Conservation (phyloP, 2,888 invertebrate genomes). For the Zygothrica quintamaculata region DNA sequence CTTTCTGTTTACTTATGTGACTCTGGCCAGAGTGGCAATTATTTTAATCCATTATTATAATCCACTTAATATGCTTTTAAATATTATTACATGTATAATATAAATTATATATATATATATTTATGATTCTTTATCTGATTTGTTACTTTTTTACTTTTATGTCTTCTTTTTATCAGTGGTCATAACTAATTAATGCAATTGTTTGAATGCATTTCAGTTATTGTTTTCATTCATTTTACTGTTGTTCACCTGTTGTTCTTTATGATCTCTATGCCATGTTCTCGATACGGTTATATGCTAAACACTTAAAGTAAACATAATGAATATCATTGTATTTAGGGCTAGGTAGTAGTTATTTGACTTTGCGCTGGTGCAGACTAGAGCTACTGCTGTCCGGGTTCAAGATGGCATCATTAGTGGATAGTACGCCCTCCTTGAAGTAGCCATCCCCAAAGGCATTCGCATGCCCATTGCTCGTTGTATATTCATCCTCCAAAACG, state of each 20-base stretch:
- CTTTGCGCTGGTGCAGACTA: conserved; percentile 84
- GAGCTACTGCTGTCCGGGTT: conserved; percentile 84
- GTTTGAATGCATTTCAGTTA: conserved; percentile 9
- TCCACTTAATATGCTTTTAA: conserved; percentile 36
- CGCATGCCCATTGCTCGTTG: conserved; percentile 66
- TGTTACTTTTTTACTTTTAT: conserved; percentile 9
- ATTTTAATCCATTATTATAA: too few species aligned
- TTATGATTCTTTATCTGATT: conserved; percentile 29
- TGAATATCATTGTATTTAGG: conserved; percentile 78
- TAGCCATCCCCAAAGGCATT: conserved; percentile 79
- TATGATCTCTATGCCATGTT: conserved; percentile 47
- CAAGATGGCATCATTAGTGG: conserved; percentile 82
- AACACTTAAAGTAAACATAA: conserved; percentile 72
- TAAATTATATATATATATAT: conserved; percentile 31
- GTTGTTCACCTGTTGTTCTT: conserved; percentile 19
- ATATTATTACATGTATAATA: conserved; percentile 43
- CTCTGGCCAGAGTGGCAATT: background rate
- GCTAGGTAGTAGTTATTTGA: conserved; percentile 83
- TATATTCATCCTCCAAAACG: conserved; percentile 86
- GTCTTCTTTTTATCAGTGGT: conserved; percentile 23
- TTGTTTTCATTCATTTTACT: background rate
- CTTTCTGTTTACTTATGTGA: conserved; percentile 34
- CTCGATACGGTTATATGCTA: conserved; percentile 69
- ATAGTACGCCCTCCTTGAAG: conserved; percentile 81
- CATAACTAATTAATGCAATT: conserved; percentile 1